Evolutionary conservation across 1,140 invertebrate species (phyloP).

Genomic region (Trachelipus rathkii): DNA sequence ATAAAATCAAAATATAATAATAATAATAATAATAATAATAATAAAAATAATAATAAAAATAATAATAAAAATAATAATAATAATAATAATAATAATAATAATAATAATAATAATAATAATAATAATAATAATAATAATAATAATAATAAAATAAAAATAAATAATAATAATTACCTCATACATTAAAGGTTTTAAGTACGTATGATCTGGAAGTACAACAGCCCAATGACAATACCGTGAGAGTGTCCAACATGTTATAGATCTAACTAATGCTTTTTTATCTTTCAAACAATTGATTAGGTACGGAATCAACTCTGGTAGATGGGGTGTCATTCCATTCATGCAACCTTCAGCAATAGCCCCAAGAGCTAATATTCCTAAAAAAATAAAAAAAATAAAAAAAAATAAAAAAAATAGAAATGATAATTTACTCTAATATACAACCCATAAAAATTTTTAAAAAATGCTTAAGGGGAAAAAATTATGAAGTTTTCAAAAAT

Average conservation of each 20-base stretch:
- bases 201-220: constrained; percentile 86
- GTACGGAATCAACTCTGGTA: constrained; percentile 93
- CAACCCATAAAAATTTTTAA: too few species aligned
- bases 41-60: too few species aligned
- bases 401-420: too few species aligned
- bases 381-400: background rate
- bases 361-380: constrained; percentile 82
- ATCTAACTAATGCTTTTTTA: constrained; percentile 91
- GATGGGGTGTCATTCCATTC: constrained; percentile 91
- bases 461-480: too few species aligned
- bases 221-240: constrained; percentile 98
- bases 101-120: too few species aligned
- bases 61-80: too few species aligned
- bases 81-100: too few species aligned
- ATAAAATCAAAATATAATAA: too few species aligned
- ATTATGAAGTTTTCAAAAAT: too few species aligned
- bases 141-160: too few species aligned
- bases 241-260: constrained; percentile 98
- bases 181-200: constrained; percentile 90
- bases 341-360: constrained; percentile 99
- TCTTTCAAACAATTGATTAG: constrained; percentile 87
- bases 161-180: constrained; percentile 65
- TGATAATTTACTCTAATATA: too few species aligned
- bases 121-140: constrained; percentile 58
- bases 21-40: too few species aligned